A percentile compares a stretch with the other conserved stretches of the same genome.
Conservation (phyloP, 1,140 invertebrate species). For the Trinorchestia longiramus region DNA sequence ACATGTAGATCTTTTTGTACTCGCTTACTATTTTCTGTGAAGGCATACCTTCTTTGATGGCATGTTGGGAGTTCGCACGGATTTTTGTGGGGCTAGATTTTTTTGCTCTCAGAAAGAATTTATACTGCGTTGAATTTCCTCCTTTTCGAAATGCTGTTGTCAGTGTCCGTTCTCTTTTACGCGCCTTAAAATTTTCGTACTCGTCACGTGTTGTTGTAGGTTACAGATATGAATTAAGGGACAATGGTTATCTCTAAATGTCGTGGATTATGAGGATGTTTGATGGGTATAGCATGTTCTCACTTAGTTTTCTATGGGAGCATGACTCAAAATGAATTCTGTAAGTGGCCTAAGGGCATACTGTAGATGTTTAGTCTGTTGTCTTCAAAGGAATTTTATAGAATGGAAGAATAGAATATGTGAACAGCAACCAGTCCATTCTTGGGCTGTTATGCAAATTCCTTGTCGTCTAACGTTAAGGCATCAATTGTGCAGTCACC, state of each 20-base stretch:
- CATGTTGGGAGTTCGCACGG: neutral
- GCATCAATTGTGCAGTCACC: too few relatives aligned
- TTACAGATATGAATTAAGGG: neutral
- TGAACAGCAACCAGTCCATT: too few relatives aligned
- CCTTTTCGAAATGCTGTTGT: neutral
- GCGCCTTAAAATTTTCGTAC: neutral
- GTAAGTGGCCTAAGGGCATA: neutral
- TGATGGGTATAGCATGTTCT: neutral
- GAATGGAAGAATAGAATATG: too few relatives aligned
- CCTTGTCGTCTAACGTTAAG: too few relatives aligned
- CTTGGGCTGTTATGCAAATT: too few relatives aligned
- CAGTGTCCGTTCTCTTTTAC: neutral
- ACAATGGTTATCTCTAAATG: neutral
- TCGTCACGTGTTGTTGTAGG: neutral
- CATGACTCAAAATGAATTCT: neutral
- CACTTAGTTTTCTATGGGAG: neutral
- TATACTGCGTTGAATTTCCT: neutral
- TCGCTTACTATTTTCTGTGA: neutral
- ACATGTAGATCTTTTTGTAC: neutral
- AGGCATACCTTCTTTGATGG: neutral
- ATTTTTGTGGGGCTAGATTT: neutral
- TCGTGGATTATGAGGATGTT: neutral
- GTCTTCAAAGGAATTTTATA: too few relatives aligned
- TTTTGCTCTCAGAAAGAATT: neutral
- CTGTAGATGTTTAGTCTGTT: too few relatives aligned